Percentiles rank a stretch among this genome's conserved stretches.
Evolutionary conservation across 2,113 vertebrate species (phyloP).

Genomic region (Antechinus stuartii): DNA sequence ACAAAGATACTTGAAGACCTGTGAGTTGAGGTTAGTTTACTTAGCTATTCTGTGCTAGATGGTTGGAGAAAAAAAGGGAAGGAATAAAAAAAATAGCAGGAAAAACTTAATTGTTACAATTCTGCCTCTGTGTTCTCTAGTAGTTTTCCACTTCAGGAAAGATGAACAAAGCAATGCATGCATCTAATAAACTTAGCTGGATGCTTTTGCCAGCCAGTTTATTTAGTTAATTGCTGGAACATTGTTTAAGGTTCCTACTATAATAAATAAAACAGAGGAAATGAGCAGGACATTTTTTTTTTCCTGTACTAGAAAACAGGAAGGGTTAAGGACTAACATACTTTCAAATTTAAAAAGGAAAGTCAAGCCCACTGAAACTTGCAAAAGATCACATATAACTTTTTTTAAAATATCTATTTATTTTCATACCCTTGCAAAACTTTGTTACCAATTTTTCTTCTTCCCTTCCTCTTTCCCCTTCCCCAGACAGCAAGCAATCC

Average conservation of each 20-base stretch:
- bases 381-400: neutral
- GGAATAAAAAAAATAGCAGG: too few relatives aligned
- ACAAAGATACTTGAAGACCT: neutral
- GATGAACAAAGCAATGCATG: rapidly evolving
- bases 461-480: too few relatives aligned
- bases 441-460: too few relatives aligned
- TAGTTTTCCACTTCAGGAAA: neutral
- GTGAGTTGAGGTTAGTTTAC: neutral
- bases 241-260: neutral
- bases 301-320: neutral
- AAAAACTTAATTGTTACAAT: neutral
- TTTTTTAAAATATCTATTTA: neutral
- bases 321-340: neutral
- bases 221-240: neutral
- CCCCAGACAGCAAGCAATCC: too few relatives aligned
- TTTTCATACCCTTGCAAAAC: too few relatives aligned
- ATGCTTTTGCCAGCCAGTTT: neutral
- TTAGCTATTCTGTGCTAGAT: neutral
- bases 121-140: neutral
- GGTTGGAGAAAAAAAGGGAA: neutral
- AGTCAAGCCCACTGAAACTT: neutral
- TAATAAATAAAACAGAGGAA: neutral
- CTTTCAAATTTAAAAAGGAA: neutral
- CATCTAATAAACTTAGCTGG: neutral
- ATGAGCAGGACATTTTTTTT: neutral